Percentiles rank a stretch among this genome's conserved stretches.
Evolutionary conservation across 2,888 invertebrate genomes (phyloP).

Genomic region (Allacma fusca): DNA sequence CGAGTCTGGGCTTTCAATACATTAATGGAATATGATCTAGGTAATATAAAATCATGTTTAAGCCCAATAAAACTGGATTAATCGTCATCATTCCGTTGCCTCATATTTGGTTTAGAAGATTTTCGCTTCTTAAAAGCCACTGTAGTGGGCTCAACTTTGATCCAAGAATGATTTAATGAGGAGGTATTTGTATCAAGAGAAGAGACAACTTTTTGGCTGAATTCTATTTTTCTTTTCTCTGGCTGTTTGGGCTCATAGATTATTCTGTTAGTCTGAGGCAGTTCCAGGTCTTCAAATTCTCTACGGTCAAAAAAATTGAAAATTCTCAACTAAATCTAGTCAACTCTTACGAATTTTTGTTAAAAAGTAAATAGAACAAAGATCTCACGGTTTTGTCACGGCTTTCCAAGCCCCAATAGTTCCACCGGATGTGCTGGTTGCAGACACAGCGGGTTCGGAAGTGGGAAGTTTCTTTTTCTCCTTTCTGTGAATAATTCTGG

Average conservation of each 20-base stretch:
- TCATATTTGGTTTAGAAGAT: slow-evolving; percentile 72
- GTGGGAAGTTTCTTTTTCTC: slow-evolving; percentile 52
- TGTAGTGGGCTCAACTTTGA: slow-evolving; percentile 65
- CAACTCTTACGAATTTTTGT: not conserved
- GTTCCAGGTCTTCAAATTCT: slow-evolving; percentile 45
- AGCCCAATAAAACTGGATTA: not conserved
- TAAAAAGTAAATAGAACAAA: not conserved
- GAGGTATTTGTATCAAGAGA: slow-evolving; percentile 36
- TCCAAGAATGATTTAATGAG: slow-evolving; percentile 63
- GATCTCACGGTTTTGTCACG: not conserved
- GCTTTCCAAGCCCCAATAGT: slow-evolving; percentile 29
- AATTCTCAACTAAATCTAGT: no score
- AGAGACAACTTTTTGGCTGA: slow-evolving; percentile 51
- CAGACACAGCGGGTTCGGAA: not conserved
- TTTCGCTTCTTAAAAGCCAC: slow-evolving; percentile 76
- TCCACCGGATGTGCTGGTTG: not conserved
- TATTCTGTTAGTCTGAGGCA: slow-evolving; percentile 41
- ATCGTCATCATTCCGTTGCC: slow-evolving; percentile 71
- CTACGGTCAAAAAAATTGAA: slow-evolving; percentile 26
- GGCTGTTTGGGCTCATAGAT: slow-evolving; percentile 46
- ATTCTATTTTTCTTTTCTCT: slow-evolving; percentile 50
- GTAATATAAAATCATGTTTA: no score
- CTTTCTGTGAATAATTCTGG: slow-evolving; percentile 53
- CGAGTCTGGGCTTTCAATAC: no score
- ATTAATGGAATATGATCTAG: no score